A percentile compares a stretch with the other conserved stretches of the same genome.
phyloP scores from a whole-genome alignment of 2,113 vertebrate species.

The Perccottus glenii region DNA sequence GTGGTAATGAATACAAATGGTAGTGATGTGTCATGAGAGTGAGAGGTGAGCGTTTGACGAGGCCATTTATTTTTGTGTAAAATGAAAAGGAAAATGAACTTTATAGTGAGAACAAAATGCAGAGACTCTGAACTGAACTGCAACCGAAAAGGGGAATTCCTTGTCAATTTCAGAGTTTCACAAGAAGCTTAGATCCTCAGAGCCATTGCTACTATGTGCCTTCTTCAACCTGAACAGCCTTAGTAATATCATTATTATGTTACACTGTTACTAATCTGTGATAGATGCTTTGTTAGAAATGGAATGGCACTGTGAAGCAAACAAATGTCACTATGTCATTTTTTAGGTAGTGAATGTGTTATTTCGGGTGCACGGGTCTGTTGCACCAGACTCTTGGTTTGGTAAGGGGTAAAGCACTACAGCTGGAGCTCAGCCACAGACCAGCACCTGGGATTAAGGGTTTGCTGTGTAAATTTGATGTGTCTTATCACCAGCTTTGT shows the following conservation, averaged over 20 bases:
- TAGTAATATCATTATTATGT: conserved; percentile 34
- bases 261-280: neutral
- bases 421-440: conserved; percentile 42
- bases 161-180: conserved; percentile 58
- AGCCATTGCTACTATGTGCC: conserved; percentile 37
- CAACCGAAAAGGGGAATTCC: conserved; percentile 66
- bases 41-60: too few species aligned
- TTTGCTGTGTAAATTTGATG: conserved; percentile 68
- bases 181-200: conserved; percentile 47
- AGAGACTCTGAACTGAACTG: conserved; percentile 33
- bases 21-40: conserved; percentile 6
- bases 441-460: conserved; percentile 63
- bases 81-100: conserved; percentile 19
- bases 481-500: conserved; percentile 65
- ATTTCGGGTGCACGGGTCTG: conserved; percentile 6
- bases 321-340: too few species aligned
- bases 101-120: conserved; percentile 11
- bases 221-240: conserved; percentile 35
- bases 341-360: neutral
- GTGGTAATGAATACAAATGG: neutral
- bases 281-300: neutral
- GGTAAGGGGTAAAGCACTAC: conserved; percentile 35
- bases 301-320: conserved; percentile 9
- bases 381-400: conserved; percentile 26
- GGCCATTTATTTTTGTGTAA: neutral